phyloP scores from a whole-genome alignment of 2,888 invertebrate species.

The Drosophila fungiperda region DNA sequence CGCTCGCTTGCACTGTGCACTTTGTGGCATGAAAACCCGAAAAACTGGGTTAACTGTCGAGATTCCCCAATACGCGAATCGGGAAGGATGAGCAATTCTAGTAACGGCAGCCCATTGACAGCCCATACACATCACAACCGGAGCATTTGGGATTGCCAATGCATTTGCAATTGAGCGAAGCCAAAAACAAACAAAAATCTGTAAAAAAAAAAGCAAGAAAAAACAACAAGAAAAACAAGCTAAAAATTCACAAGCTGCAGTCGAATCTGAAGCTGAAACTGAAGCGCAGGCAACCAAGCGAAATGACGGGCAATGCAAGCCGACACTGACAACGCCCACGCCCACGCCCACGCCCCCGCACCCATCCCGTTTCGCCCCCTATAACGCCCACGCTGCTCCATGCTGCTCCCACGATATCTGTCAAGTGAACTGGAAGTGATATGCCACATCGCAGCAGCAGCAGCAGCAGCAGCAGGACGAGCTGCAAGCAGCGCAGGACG shows the following conservation, averaged over 20 bases:
- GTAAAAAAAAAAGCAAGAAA: conserved; percentile 13
- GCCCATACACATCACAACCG: conserved; percentile 42
- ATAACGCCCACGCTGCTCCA: neutral
- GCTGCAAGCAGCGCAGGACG: conserved; percentile 31
- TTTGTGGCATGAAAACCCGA: conserved; percentile 45
- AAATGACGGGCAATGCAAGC: conserved; percentile 52
- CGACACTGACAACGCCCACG: conserved; percentile 26
- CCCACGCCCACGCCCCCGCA: conserved; percentile 28
- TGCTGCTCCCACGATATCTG: conserved; percentile 61
- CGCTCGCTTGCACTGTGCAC: conserved; percentile 26
- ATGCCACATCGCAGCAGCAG: conserved; percentile 44
- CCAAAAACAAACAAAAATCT: conserved; percentile 22
- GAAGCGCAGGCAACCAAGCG: conserved; percentile 51
- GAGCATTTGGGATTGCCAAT: conserved; percentile 60
- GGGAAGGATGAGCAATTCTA: conserved; percentile 1
- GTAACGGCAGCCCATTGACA: conserved; percentile 25
- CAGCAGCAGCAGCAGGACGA: conserved; percentile 8
- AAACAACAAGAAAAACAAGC: conserved; percentile 29
- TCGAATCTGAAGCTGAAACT: conserved; percentile 17
- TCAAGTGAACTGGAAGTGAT: conserved; percentile 82
- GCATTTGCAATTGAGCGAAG: conserved; percentile 66
- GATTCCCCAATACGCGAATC: conserved; percentile 34
- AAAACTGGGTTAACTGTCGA: conserved; percentile 78
- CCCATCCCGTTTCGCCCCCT: conserved; percentile 5
- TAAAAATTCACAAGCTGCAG: conserved; percentile 42